phyloP scores from a whole-genome alignment of 1,140 invertebrate species.

The Aphelinus certus region DNA sequence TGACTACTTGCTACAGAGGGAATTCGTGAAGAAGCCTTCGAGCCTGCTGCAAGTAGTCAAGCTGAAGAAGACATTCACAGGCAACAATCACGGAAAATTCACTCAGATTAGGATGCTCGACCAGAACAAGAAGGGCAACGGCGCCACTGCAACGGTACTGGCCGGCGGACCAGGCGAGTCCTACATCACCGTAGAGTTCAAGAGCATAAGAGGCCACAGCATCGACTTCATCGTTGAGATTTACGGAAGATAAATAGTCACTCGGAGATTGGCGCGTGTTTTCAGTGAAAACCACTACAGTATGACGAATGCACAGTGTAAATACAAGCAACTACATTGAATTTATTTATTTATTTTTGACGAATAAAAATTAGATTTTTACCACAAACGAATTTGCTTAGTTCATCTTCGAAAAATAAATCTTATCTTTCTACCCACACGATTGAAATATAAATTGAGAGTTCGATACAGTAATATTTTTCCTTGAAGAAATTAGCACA shows the following conservation, averaged over 20 bases:
- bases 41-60: conserved; percentile 1
- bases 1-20: not conserved
- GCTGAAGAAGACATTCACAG: not conserved
- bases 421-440: no score
- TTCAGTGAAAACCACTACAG: no score
- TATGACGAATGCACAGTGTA: no score
- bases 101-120: conserved; percentile 2
- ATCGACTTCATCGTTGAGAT: conserved; percentile 63
- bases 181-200: conserved; percentile 57
- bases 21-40: not conserved
- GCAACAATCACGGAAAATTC: conserved; percentile 1
- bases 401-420: no score
- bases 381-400: no score
- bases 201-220: conserved; percentile 58
- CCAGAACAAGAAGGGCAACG: not conserved
- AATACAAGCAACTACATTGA: no score
- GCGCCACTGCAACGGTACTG: not conserved
- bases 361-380: no score
- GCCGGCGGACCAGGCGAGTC: conserved; percentile 29
- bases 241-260: conserved; percentile 43
- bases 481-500: no score
- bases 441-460: no score
- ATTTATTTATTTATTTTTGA: no score
- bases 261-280: no score
- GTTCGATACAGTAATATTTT: no score